Evolutionary conservation across 2,797 vertebrate genomes (phyloP).

Genomic region (Dromococcyx pavoninus): DNA sequence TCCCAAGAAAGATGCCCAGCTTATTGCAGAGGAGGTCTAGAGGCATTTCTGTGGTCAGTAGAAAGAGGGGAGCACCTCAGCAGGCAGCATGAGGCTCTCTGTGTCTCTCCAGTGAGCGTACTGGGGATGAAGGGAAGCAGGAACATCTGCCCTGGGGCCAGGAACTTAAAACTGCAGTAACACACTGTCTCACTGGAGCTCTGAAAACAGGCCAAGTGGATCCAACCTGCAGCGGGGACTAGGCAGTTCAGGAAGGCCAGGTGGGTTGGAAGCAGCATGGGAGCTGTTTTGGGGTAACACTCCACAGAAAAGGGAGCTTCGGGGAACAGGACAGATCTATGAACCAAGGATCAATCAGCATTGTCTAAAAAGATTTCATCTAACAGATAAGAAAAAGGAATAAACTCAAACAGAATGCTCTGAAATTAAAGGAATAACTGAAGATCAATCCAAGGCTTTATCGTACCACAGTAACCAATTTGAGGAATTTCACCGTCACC

Average conservation of each 20-base stretch:
- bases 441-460: background rate
- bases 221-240: background rate
- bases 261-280: background rate
- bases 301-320: background rate
- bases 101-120: background rate
- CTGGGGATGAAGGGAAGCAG: background rate
- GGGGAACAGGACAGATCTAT: background rate
- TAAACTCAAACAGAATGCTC: background rate
- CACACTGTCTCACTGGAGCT: background rate
- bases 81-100: background rate
- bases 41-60: background rate
- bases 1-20: background rate
- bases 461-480: background rate
- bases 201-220: background rate
- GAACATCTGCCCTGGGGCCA: background rate
- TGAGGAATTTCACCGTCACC: background rate
- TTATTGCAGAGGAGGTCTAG: background rate
- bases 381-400: background rate
- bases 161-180: background rate
- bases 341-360: background rate
- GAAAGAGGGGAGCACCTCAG: background rate
- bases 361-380: background rate
- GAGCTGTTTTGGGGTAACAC: background rate
- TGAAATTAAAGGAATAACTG: background rate
- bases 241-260: background rate